These are phyloP conservation scores for Adrianichthys oophorus DNA, from an alignment of 2,797 vertebrate genomes.

Conservation along the genomic window DNA sequence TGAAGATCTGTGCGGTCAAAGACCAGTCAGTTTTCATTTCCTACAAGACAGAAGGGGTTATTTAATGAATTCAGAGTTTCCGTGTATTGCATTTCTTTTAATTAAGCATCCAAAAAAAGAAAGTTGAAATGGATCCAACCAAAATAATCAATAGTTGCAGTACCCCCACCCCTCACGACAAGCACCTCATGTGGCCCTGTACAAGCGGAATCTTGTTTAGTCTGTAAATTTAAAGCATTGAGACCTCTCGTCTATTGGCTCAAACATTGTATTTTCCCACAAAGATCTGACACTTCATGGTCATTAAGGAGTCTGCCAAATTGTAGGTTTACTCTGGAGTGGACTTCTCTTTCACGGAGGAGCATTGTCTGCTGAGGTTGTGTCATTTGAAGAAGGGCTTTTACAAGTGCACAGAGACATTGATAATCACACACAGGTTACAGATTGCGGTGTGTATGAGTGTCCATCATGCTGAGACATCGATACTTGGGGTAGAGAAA, in stretches of 20 bases:
- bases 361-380: slow-evolving; percentile 32
- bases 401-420: slow-evolving; percentile 29
- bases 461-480: slow-evolving; percentile 35
- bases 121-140: no score
- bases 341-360: slow-evolving; percentile 27
- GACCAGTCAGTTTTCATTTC: no score
- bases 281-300: slow-evolving; percentile 49
- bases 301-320: slow-evolving; percentile 45
- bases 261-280: slow-evolving; percentile 51
- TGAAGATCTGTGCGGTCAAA: no score
- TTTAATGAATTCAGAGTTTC: no score
- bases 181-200: slow-evolving; percentile 30
- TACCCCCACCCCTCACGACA: slow-evolving; percentile 28
- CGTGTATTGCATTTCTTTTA: no score
- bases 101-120: no score
- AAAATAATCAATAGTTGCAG: slow-evolving; percentile 21
- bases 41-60: no score
- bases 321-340: slow-evolving; percentile 53
- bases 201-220: slow-evolving; percentile 47
- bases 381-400: slow-evolving; percentile 37
- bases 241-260: slow-evolving; percentile 58
- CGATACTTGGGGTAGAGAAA: slow-evolving; percentile 8
- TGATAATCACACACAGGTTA: slow-evolving; percentile 29
- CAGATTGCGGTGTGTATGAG: slow-evolving; percentile 24
- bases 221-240: slow-evolving; percentile 37